Conservation (phyloP, 2,888 invertebrate species). For the Drosophila neotestacea region DNA sequence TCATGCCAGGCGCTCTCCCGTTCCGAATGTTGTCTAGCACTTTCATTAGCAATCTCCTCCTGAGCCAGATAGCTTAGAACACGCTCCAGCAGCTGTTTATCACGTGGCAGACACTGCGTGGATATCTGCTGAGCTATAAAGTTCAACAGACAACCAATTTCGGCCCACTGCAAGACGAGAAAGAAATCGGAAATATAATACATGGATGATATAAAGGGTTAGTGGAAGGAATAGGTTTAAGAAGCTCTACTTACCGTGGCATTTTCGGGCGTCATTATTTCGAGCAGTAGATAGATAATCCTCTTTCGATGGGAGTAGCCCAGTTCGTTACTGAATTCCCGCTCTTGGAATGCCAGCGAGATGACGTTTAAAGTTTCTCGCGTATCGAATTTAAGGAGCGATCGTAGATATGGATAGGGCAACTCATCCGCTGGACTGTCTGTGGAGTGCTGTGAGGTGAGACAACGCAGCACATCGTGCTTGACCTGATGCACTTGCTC, state of each 20-base stretch:
- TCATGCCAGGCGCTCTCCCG: slow-evolving; percentile 91
- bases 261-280: slow-evolving; percentile 89
- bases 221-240: too few species aligned
- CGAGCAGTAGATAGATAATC: slow-evolving; percentile 91
- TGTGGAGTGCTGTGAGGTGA: slow-evolving; percentile 89
- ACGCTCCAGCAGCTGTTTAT: slow-evolving; percentile 87
- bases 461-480: slow-evolving; percentile 89
- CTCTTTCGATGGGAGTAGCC: slow-evolving; percentile 90
- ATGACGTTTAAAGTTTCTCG: slow-evolving; percentile 94
- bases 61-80: slow-evolving; percentile 88
- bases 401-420: slow-evolving; percentile 90
- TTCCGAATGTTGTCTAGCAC: slow-evolving; percentile 87
- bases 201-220: too few species aligned
- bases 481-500: slow-evolving; percentile 89
- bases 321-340: slow-evolving; percentile 91
- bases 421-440: slow-evolving; percentile 88
- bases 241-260: slow-evolving; percentile 87
- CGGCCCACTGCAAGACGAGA: slow-evolving; percentile 80
- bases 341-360: slow-evolving; percentile 93
- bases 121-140: slow-evolving; percentile 89
- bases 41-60: slow-evolving; percentile 84
- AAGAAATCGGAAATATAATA: neutral
- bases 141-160: slow-evolving; percentile 88
- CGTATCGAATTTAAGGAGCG: slow-evolving; percentile 92
- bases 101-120: slow-evolving; percentile 83